Evolutionary conservation across 2,797 vertebrate genomes (phyloP).

Genomic region (Meda fulgida): DNA sequence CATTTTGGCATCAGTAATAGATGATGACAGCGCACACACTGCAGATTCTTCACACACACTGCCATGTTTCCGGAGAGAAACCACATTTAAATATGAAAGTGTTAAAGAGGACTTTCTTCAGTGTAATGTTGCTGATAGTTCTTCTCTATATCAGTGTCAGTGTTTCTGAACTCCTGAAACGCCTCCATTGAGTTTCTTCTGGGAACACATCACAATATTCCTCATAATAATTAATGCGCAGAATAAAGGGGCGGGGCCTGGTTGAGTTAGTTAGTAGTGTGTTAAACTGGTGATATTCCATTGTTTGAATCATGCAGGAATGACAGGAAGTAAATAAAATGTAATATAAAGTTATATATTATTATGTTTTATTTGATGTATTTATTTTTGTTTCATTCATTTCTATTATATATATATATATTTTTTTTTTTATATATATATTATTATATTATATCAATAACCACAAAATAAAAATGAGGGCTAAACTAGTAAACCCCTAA

Average conservation of each 20-base stretch:
- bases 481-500: no score
- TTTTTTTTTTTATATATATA: no score
- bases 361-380: no score
- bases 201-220: background rate
- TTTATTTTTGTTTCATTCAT: no score
- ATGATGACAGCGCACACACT: conserved; percentile 27
- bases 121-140: background rate
- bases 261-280: background rate
- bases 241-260: background rate
- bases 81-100: background rate
- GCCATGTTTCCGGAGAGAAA: background rate
- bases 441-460: no score
- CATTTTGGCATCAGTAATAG: background rate
- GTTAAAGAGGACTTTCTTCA: background rate
- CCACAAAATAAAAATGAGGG: no score
- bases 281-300: background rate
- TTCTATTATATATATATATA: no score
- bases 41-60: background rate
- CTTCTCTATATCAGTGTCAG: background rate
- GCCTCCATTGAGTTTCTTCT: background rate
- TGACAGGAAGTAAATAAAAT: no score
- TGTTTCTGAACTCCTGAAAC: background rate
- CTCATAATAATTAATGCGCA: background rate
- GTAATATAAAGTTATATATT: no score
- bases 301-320: no score